These are phyloP conservation scores for Bothrops jararaca DNA, from an alignment of 2,113 vertebrate genomes.

Conservation along the genomic window DNA sequence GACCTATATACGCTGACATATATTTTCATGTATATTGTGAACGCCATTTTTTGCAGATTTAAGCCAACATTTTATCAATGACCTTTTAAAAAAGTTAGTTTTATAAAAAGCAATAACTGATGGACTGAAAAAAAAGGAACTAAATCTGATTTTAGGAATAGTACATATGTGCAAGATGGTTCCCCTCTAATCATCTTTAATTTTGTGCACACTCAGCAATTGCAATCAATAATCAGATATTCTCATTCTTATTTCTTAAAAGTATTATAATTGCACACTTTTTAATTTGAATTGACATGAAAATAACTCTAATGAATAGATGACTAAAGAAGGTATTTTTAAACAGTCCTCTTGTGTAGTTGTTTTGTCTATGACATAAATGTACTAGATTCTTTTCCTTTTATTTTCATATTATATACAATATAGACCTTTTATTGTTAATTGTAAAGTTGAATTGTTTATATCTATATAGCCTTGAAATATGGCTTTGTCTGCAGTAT, in stretches of 20 bases:
- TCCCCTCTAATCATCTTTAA: neutral
- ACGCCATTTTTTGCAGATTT: neutral
- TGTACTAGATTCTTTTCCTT: neutral
- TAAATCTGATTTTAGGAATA: neutral
- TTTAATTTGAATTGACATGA: neutral
- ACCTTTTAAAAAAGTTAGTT: neutral
- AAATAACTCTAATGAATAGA: neutral
- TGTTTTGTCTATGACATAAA: neutral
- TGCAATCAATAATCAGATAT: neutral
- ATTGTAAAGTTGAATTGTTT: neutral
- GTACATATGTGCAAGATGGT: neutral
- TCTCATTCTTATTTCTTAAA: neutral
- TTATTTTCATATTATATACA: neutral
- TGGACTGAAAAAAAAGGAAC: neutral
- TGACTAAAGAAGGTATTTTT: neutral
- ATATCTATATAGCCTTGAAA: neutral
- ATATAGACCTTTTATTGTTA: neutral
- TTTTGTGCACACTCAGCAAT: neutral
- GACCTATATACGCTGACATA: neutral
- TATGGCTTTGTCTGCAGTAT: neutral
- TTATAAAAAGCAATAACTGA: neutral
- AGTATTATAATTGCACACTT: neutral
- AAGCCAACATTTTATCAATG: neutral
- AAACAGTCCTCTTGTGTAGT: neutral
- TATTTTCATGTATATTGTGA: neutral